Percentiles rank a stretch among this genome's conserved stretches.
Conservation (phyloP, 1,140 invertebrate genomes). For the Asobara japonica region DNA sequence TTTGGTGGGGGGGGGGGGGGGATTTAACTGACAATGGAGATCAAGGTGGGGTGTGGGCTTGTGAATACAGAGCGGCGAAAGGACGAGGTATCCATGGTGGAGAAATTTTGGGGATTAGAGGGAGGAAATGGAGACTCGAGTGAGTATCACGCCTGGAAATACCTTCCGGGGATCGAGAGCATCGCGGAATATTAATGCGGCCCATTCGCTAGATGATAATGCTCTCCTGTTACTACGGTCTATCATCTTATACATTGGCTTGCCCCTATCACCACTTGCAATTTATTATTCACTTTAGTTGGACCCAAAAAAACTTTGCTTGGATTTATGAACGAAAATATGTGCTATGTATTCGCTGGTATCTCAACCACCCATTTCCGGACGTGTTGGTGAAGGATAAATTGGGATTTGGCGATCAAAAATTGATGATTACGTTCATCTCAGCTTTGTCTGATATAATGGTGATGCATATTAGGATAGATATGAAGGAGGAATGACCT, state of each 20-base stretch:
- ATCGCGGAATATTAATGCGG: constrained; percentile 53
- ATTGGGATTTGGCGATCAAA: too few relatives aligned
- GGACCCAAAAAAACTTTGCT: too few relatives aligned
- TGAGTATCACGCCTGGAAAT: constrained; percentile 46
- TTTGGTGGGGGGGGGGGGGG: constrained; percentile 6
- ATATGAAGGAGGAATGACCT: too few relatives aligned
- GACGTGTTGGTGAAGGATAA: too few relatives aligned
- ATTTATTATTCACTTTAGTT: background rate
- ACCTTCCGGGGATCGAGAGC: constrained; percentile 43
- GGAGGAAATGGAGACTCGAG: constrained; percentile 46
- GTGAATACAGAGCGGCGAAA: constrained; percentile 24
- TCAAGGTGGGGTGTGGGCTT: background rate
- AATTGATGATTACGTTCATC: too few relatives aligned
- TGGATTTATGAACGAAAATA: too few relatives aligned
- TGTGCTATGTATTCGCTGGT: too few relatives aligned
- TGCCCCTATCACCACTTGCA: background rate
- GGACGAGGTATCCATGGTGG: constrained; percentile 31
- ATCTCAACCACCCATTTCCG: too few relatives aligned
- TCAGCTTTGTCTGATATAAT: too few relatives aligned
- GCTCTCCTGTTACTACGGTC: background rate
- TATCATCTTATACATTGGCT: background rate
- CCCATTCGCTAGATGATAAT: constrained; percentile 10
- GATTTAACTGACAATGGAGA: background rate
- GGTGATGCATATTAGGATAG: too few relatives aligned
- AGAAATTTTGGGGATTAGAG: constrained; percentile 40